Evolutionary conservation across 2,797 vertebrate species (phyloP), one percentile per base, ranked within the genome.

Genomic region (Xenentodon cancila): DNA sequence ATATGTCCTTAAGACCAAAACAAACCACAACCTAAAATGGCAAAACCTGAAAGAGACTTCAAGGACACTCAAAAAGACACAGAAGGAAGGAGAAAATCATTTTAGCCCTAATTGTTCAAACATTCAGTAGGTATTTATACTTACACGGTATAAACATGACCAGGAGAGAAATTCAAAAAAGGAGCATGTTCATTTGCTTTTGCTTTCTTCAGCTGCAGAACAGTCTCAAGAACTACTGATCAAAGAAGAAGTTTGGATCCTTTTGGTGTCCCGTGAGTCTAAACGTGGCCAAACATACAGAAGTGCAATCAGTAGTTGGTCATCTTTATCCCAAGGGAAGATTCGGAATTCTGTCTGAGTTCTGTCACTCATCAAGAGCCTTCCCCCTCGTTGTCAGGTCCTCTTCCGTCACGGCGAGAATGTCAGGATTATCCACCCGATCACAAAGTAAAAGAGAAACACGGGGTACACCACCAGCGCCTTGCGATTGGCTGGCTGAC

Each of bases 391-490:
- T 18, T 12, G 25, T 59, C 71, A 9, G n/a, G 63, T 61, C 34
- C 7, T 64, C 78, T 82, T 86, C 15, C 74, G 65, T 2, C 85
- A 32, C 0, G 95, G 94, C 0, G 95, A 94, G 64, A 97, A 99
- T 44, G 97, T 98, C 77, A 99, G 94, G 73, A 99, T 93, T 94
- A 99, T 98, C 97, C 97, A 99, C 53, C 95, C 95, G 74, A 99
- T 98, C 45, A 99, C 95, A 0, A 99, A 99, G 89, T 99, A 99
- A 91, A 99, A 99, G 50, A 99, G 95, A 88, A 98, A 99, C 75
- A 99, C 95, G 1, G 97, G 97, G 77, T 99, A 99, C 49, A 99
- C 95, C 0, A 95, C 96, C 1, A 99, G 94, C 0, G 94, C 95
- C 77, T 95, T 98, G 74, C 97, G 95, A 83, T 96, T 96, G 16